Evolutionary conservation across 2,113 vertebrate species (phyloP).

Genomic region (Eudyptes chrysolophus): DNA sequence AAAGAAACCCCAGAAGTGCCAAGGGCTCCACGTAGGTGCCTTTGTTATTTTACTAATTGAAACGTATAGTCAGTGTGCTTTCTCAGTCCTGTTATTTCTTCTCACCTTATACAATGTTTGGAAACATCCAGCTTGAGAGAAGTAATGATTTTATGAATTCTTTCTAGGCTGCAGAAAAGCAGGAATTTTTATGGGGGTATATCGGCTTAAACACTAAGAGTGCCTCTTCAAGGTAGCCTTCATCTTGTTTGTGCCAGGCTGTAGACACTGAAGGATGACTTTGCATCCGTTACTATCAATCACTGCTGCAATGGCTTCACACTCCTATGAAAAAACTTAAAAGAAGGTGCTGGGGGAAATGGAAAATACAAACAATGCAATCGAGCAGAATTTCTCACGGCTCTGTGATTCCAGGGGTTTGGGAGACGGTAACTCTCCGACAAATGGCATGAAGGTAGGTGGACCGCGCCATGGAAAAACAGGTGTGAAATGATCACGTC

Average conservation of each 20-base stretch:
- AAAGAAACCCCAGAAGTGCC: neutral
- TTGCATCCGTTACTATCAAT: slow-evolving; percentile 44
- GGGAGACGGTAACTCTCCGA: neutral
- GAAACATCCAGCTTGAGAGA: neutral
- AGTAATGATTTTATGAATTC: neutral
- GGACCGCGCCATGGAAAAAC: neutral
- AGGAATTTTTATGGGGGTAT: neutral
- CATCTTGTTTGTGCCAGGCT: neutral
- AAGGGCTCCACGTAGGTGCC: neutral
- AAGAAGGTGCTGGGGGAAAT: slow-evolving; percentile 2
- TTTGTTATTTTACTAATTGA: neutral
- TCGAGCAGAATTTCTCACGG: slow-evolving; percentile 34
- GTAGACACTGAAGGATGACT: slow-evolving; percentile 38
- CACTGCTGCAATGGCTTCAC: slow-evolving; percentile 41
- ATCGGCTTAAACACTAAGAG: neutral
- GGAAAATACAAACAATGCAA: neutral
- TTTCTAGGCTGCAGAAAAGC: neutral
- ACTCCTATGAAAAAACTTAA: slow-evolving; percentile 34
- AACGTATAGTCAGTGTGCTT: neutral
- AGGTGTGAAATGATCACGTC: neutral
- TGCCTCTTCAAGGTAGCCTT: neutral
- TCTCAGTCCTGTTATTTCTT: neutral
- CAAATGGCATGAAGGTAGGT: neutral
- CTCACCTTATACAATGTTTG: neutral
- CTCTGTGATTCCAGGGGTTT: neutral